phyloP scores from a whole-genome alignment of 2,797 vertebrate species.

The Yasuhikotakia modesta region DNA sequence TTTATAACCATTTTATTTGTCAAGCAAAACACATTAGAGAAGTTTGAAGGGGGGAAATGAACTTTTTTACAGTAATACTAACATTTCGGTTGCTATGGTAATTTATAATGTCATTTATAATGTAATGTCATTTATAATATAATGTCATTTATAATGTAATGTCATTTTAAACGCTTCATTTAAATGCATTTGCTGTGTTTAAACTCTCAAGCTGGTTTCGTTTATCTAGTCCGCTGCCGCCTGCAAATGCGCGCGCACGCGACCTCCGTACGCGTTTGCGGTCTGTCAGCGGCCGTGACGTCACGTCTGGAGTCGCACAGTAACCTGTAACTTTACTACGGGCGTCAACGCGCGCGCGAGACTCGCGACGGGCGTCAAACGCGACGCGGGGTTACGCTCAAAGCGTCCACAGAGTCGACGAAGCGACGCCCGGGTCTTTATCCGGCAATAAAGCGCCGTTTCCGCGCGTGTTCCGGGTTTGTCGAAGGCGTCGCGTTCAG shows the following conservation, averaged over 20 bases:
- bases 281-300: constrained; percentile 52
- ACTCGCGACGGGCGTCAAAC: background rate
- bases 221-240: too few relatives aligned
- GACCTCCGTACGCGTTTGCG: constrained; percentile 13
- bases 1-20: too few relatives aligned
- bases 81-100: too few relatives aligned
- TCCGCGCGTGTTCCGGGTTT: constrained; percentile 53
- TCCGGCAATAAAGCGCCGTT: background rate
- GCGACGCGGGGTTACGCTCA: background rate
- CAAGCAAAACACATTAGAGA: too few relatives aligned
- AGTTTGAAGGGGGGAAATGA: too few relatives aligned
- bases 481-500: constrained; percentile 8
- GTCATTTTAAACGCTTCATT: too few relatives aligned
- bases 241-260: constrained; percentile 20
- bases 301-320: constrained; percentile 47
- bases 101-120: too few relatives aligned
- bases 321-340: constrained; percentile 30
- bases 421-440: background rate
- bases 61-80: too few relatives aligned
- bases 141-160: too few relatives aligned
- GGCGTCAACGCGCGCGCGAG: background rate
- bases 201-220: too few relatives aligned
- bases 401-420: background rate
- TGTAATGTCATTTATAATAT: too few relatives aligned
- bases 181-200: too few relatives aligned